Conservation (phyloP, 2,797 vertebrate species). For the Melanotaenia nigrans region DNA sequence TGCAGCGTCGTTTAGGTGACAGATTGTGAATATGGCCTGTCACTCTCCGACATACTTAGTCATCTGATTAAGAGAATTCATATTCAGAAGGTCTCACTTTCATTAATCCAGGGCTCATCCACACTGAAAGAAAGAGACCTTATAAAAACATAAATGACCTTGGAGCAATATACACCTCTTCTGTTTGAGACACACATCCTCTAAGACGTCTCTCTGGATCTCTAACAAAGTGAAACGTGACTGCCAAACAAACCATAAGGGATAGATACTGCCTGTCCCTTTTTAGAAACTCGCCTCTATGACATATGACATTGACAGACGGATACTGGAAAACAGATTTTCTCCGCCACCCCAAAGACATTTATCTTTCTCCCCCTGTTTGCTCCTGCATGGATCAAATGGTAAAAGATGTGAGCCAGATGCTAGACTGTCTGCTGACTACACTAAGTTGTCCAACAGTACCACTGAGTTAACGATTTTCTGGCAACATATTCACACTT, state of each 20-base stretch:
- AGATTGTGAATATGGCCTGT: slow-evolving; percentile 69
- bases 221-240: slow-evolving; percentile 56
- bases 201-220: slow-evolving; percentile 6
- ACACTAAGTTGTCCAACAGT: slow-evolving; percentile 60
- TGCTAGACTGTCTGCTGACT: slow-evolving; percentile 67
- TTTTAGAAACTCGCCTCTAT: slow-evolving; percentile 60
- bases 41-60: slow-evolving; percentile 67
- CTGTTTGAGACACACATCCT: slow-evolving; percentile 34
- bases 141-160: slow-evolving; percentile 76
- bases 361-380: slow-evolving; percentile 71
- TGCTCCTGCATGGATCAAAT: slow-evolving; percentile 73
- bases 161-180: slow-evolving; percentile 64
- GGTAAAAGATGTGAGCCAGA: slow-evolving; percentile 74
- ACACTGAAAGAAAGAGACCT: slow-evolving; percentile 70
- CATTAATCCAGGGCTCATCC: slow-evolving; percentile 71
- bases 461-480: slow-evolving; percentile 39
- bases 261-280: slow-evolving; percentile 51
- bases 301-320: slow-evolving; percentile 75
- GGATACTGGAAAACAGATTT: slow-evolving; percentile 72
- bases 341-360: slow-evolving; percentile 52
- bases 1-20: slow-evolving; percentile 75
- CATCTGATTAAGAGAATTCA: slow-evolving; percentile 67
- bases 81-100: slow-evolving; percentile 69
- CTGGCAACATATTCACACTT: slow-evolving; percentile 27
- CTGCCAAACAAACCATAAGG: slow-evolving; percentile 43